These are phyloP conservation scores for Lymantria dispar DNA, from an alignment of 2,888 invertebrate genomes.

Conservation along the genomic window DNA sequence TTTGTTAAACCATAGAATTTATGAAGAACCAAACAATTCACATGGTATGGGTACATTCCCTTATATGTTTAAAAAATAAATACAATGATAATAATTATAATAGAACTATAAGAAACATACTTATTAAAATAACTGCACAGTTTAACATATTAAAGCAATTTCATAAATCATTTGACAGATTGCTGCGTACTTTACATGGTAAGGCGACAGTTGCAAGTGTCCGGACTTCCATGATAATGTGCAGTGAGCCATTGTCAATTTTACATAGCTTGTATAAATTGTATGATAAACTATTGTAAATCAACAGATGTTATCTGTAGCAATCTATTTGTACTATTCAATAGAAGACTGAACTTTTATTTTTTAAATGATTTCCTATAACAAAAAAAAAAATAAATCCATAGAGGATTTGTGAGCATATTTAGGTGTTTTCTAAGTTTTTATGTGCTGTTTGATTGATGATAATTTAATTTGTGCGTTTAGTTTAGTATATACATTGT, in stretches of 20 bases:
- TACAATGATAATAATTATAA: no score
- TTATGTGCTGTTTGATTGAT: slow-evolving; percentile 28
- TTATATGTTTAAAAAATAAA: no score
- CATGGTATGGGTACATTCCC: no score
- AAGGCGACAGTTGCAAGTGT: no score
- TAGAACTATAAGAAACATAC: no score
- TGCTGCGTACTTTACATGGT: no score
- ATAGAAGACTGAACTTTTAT: slow-evolving; percentile 78
- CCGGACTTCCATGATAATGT: no score
- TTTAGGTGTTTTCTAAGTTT: slow-evolving; percentile 34
- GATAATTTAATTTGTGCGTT: slow-evolving; percentile 39
- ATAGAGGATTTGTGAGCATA: slow-evolving; percentile 40
- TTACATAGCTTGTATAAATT: slow-evolving; percentile 61
- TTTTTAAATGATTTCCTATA: slow-evolving; percentile 62
- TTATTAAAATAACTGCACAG: no score
- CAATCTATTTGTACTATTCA: slow-evolving; percentile 63
- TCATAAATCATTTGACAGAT: no score
- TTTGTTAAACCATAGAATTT: no score
- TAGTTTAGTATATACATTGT: slow-evolving; percentile 46
- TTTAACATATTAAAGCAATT: no score
- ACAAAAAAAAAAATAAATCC: slow-evolving; percentile 35
- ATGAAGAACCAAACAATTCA: no score
- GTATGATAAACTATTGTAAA: slow-evolving; percentile 59
- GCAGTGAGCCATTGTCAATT: slow-evolving; percentile 39
- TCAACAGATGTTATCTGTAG: slow-evolving; percentile 62